phyloP scores from a whole-genome alignment of 2,113 vertebrate genomes.

The Vidua macroura region DNA sequence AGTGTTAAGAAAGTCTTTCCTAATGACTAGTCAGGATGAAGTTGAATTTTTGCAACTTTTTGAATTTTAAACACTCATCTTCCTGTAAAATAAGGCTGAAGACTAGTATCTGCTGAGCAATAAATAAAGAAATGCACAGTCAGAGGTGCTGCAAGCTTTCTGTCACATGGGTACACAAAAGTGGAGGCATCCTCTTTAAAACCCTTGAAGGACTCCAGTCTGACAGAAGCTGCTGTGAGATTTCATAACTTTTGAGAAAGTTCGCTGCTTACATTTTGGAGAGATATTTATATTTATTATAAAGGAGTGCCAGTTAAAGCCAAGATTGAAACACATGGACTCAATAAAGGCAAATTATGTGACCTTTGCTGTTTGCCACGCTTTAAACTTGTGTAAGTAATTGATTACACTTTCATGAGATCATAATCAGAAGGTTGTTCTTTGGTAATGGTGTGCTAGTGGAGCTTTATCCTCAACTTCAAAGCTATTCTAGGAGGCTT shows the following conservation, averaged over 20 bases:
- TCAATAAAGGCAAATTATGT: slow-evolving; percentile 76
- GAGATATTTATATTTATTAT: slow-evolving; percentile 54
- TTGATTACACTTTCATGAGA: slow-evolving; percentile 82
- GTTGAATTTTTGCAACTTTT: neutral
- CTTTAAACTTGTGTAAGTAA: slow-evolving; percentile 78
- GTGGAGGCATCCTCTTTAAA: neutral
- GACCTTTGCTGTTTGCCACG: slow-evolving; percentile 73
- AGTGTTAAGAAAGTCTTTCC: neutral
- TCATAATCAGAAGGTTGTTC: slow-evolving; percentile 84
- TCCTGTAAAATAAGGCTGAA: neutral
- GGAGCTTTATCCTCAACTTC: slow-evolving; percentile 82
- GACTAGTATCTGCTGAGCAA: neutral
- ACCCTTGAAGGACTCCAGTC: neutral
- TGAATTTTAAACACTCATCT: neutral
- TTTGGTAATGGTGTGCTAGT: slow-evolving; percentile 81
- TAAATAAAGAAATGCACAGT: neutral
- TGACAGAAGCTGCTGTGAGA: slow-evolving; percentile 60
- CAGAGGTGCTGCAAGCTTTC: neutral
- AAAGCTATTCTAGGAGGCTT: slow-evolving; percentile 79
- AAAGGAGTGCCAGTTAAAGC: slow-evolving; percentile 42
- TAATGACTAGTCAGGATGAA: neutral
- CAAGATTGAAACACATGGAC: slow-evolving; percentile 67
- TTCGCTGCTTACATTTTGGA: slow-evolving; percentile 39
- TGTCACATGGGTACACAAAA: neutral
- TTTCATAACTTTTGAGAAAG: slow-evolving; percentile 61